Evolutionary conservation across 1,140 invertebrate species (phyloP), one percentile per base, ranked within the genome.

Genomic region (Anastrepha obliqua): DNA sequence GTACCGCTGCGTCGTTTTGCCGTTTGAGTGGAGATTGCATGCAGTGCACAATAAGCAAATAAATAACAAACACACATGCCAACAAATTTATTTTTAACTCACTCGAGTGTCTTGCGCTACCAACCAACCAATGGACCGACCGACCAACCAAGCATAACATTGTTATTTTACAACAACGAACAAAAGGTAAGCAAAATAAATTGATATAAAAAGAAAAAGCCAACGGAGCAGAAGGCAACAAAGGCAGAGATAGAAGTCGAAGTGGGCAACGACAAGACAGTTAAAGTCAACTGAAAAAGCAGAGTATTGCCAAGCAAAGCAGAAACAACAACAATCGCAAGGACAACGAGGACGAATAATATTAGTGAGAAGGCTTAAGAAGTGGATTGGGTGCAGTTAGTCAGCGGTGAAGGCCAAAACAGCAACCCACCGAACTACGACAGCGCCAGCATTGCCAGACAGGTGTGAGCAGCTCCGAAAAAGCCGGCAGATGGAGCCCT

Each of bases 111-210:
- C 17, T 42, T 29, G 64, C 29, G 64, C 64, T 39, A 20, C 64
- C 64, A 67, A 67, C 3, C 11, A 13, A 44, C 67, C 13, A 39
- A 20, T 0, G 6, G n/a, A 51, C 47, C 44, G 47, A 81, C 47
- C 29, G 62, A 62, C 29, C 85, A 87, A 17, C 70, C 51, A 81
- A 87, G 87, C 70, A 29, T 78, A 78, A 87, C 87, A 87, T 81
- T 87, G 67, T 51, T 74, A 78, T 87, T 81, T 55, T 20, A 58
- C 64, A 67, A 62, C 55, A 86, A 60, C 3, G 47, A 6, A 86
- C 13, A 51, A 86, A 6, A 47, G 17, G 86, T n/a, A 42, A 39
- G 20, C 62, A 51, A 15, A 6, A 17, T 17, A 51, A n/a, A n/a
- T 51, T 42, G 44, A 3, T 17, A 55, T n/a, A 20, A 78, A 78